phyloP scores from a whole-genome alignment of 2,113 vertebrate species.

The Sarotherodon lohbergeri region DNA sequence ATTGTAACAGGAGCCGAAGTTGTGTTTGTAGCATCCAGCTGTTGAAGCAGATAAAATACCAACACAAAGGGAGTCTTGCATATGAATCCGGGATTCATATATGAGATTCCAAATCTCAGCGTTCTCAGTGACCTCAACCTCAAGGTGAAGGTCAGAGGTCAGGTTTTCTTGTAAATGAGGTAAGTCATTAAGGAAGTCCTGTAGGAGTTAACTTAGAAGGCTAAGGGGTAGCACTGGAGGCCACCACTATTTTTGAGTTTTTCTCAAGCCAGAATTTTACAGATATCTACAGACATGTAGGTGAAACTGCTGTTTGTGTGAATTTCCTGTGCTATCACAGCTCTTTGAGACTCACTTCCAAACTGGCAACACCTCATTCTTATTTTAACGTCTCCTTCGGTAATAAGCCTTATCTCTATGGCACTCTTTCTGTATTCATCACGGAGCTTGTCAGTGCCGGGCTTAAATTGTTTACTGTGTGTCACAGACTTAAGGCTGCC shows the following conservation, averaged over 20 bases:
- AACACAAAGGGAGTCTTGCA: background rate
- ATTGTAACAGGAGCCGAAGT: background rate
- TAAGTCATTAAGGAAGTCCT: background rate
- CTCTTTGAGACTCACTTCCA: background rate
- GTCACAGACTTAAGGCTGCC: background rate
- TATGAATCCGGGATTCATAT: background rate
- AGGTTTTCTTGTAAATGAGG: background rate
- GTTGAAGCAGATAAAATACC: background rate
- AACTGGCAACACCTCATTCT: background rate
- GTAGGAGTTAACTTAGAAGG: background rate
- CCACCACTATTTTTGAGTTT: background rate
- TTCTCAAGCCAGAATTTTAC: background rate
- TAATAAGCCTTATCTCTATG: background rate
- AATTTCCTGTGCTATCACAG: background rate
- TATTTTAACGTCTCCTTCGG: background rate
- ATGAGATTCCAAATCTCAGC: background rate
- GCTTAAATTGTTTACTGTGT: constrained; percentile 2
- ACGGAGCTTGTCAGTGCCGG: background rate
- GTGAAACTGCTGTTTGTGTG: background rate
- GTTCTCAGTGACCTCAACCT: background rate
- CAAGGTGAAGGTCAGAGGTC: background rate
- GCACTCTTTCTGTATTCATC: background rate
- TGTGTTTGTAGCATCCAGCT: background rate
- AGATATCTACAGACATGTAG: background rate
- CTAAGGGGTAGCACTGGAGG: background rate